Evolutionary conservation across 2,113 vertebrate genomes (phyloP), one percentile per base, ranked within the genome.

Genomic region (Arothron firmamentum): DNA sequence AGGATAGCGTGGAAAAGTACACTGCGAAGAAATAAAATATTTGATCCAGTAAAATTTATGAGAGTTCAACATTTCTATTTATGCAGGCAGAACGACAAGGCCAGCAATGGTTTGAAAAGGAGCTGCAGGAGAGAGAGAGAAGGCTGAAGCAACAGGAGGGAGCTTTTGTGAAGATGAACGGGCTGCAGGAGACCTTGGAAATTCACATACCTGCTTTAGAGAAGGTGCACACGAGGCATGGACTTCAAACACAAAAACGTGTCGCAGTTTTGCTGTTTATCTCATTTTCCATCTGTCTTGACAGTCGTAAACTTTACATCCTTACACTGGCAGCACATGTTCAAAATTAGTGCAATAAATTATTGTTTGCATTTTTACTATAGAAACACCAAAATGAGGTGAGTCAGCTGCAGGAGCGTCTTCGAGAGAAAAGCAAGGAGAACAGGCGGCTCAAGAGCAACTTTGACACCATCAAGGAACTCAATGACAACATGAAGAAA

Each of bases 401-500:
- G 67, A 83, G 85, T 46, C 80, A 89, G 42, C 86, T 97, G 80
- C 91, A 89, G 56, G 87, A 93, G 74, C 67, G 81, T 47, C 81
- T 74, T 83, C 92, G 50, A 78, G 91, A 94, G 75, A 90, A 83
- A 79, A 90, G 56, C 67, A 95, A 92, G 82, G 95, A 96, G 77
- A 95, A 88, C 72, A 93, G 85, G 72, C 93, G 94, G 54, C 86
- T 96, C n/a, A 94, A 88, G 70, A 90, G 88, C 0, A 95, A 90
- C 59, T 96, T 95, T 76, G 91, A 93, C 61, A 83, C 90, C 23
- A 84, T 96, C 59, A 98, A 92, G 83, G 91, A 93, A 60, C 67
- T 92, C 53, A 96, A 97, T 60, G 91, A 95, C 62, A 88, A 80
- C 62, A 78, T 95, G 88, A 97, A 84, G 75, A 95, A 93, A 75